phyloP scores from a whole-genome alignment of 2,797 vertebrate genomes.

The Fratercula arctica region DNA sequence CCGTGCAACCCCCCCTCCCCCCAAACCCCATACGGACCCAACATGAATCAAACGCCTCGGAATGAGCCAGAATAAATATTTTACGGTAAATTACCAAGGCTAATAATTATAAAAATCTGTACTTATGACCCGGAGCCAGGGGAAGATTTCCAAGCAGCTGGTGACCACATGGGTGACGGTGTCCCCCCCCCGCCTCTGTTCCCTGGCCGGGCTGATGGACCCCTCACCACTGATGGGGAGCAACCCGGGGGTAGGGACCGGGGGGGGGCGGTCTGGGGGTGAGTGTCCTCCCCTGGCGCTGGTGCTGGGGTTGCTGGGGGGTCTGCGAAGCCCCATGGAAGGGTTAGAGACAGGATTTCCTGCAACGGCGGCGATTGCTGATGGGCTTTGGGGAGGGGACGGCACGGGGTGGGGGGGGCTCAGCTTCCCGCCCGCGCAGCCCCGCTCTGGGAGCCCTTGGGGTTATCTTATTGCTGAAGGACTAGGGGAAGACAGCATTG shows the following conservation, averaged over 20 bases:
- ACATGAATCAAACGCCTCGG: conserved; percentile 17
- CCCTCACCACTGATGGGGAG: neutral
- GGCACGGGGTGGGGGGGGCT: neutral
- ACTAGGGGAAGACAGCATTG: neutral
- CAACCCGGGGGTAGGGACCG: neutral
- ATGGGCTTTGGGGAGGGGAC: neutral
- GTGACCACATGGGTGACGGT: conserved; percentile 53
- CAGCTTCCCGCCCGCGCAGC: neutral
- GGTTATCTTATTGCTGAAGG: neutral
- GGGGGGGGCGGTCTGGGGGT: neutral
- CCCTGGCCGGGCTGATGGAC: neutral
- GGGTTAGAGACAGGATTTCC: neutral
- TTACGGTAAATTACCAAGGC: conserved; percentile 62
- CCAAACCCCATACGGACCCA: neutral
- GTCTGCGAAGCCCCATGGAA: neutral
- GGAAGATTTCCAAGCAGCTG: conserved; percentile 66
- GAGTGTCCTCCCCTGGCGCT: neutral
- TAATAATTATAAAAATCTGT: conserved; percentile 74
- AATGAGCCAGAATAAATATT: conserved; percentile 72
- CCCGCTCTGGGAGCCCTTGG: neutral
- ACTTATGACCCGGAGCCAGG: conserved; percentile 40
- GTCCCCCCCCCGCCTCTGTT: neutral
- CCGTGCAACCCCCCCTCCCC: neutral
- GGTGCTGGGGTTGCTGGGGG: neutral
- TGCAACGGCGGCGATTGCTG: accelerated